Conservation (phyloP, 2,888 invertebrate species). For the Deroplatys truncata region DNA sequence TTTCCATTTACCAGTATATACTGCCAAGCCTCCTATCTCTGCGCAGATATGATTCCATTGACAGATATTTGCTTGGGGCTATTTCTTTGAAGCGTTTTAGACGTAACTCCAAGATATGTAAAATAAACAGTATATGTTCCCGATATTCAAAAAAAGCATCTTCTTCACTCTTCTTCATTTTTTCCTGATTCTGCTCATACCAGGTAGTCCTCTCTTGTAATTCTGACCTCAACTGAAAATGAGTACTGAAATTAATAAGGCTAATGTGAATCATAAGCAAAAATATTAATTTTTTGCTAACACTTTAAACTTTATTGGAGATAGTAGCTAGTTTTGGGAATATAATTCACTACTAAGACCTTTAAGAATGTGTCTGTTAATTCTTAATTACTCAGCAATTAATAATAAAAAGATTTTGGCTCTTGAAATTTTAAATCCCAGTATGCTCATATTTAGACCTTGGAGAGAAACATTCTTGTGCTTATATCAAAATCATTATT, state of each 20-base stretch:
- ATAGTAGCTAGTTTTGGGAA: too few relatives aligned
- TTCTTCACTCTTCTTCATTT: slow-evolving; percentile 57
- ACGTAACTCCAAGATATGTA: slow-evolving; percentile 53
- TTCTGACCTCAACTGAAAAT: background rate
- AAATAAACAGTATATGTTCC: slow-evolving; percentile 47
- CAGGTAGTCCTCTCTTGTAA: slow-evolving; percentile 54
- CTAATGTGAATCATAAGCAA: background rate
- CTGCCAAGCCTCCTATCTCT: background rate
- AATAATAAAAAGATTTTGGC: too few relatives aligned
- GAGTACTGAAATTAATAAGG: background rate
- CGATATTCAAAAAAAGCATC: slow-evolving; percentile 52
- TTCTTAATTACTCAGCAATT: too few relatives aligned
- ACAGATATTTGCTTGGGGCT: background rate
- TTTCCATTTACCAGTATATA: background rate
- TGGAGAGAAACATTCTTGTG: too few relatives aligned
- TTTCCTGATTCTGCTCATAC: slow-evolving; percentile 56
- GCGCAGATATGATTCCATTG: background rate
- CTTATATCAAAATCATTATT: too few relatives aligned
- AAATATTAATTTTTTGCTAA: background rate
- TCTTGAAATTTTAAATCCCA: too few relatives aligned
- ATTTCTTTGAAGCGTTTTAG: background rate
- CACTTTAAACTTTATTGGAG: background rate
- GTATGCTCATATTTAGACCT: too few relatives aligned
- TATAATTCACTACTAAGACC: too few relatives aligned
- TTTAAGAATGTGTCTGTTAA: too few relatives aligned